Evolutionary conservation across 2,113 vertebrate species (phyloP).

Genomic region (Pituophis catenifer): DNA sequence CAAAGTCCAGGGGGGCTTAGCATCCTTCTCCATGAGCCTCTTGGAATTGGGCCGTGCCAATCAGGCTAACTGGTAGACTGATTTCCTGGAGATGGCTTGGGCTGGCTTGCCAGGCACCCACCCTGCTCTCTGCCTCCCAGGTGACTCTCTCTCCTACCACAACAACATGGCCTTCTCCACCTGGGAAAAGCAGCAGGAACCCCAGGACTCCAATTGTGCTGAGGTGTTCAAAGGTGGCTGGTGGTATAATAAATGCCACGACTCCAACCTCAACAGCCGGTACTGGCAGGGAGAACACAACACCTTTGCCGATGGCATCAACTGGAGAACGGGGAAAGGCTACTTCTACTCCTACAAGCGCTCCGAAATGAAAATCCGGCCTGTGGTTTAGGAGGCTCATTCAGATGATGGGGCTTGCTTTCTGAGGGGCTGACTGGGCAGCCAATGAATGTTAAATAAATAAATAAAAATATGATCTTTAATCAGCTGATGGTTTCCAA

Average conservation of each 20-base stretch:
- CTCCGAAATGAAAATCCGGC: conserved; percentile 8
- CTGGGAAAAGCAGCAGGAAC: neutral
- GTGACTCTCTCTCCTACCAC: neutral
- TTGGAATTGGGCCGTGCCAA: too few species aligned
- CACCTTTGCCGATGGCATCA: neutral
- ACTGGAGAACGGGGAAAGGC: neutral
- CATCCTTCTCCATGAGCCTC: neutral
- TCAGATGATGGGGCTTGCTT: neutral
- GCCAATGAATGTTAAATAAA: too few species aligned
- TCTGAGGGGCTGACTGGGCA: neutral
- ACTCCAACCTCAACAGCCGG: neutral
- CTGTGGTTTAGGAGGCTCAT: neutral
- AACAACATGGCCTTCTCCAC: conserved; percentile 3
- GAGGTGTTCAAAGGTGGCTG: neutral
- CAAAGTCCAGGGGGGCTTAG: neutral
- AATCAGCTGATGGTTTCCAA: too few species aligned
- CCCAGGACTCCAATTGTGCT: neutral
- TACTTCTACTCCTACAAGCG: neutral
- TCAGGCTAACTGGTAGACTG: too few species aligned
- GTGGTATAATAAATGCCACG: neutral
- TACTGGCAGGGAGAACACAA: neutral
- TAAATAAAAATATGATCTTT: too few species aligned
- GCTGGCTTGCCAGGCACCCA: too few species aligned
- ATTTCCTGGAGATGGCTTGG: too few species aligned
- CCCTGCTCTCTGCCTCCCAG: neutral